A percentile compares a stretch with the other conserved stretches of the same genome.
phyloP scores from a whole-genome alignment of 2,888 invertebrate species.

The Synergus laeviventris region DNA sequence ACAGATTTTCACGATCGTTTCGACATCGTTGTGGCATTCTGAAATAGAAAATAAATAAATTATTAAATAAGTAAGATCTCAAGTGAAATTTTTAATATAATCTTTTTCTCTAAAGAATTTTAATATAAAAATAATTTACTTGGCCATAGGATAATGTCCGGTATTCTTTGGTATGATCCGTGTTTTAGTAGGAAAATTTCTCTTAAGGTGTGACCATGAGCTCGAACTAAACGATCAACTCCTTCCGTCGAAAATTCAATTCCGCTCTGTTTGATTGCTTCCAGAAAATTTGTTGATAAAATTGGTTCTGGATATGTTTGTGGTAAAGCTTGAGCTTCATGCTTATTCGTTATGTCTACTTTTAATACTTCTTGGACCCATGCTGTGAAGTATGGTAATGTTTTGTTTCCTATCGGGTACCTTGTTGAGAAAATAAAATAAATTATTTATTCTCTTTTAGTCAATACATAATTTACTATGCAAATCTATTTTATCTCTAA shows the following conservation, averaged over 20 bases:
- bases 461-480: neutral
- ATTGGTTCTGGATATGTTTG: constrained; percentile 83
- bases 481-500: neutral
- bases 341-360: constrained; percentile 78
- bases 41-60: constrained; percentile 41
- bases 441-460: constrained; percentile 7
- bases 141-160: constrained; percentile 97
- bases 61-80: neutral
- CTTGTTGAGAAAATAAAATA: constrained; percentile 76
- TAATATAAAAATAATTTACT: constrained; percentile 72
- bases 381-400: constrained; percentile 86
- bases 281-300: constrained; percentile 80
- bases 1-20: constrained; percentile 87
- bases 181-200: constrained; percentile 89
- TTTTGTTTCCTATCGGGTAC: constrained; percentile 85
- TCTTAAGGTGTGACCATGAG: constrained; percentile 95
- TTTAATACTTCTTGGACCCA: constrained; percentile 89
- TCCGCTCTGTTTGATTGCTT: constrained; percentile 78
- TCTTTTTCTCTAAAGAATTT: neutral
- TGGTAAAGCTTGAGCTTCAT: constrained; percentile 79
- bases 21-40: constrained; percentile 89
- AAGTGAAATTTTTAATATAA: neutral
- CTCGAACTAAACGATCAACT: constrained; percentile 89
- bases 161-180: constrained; percentile 88
- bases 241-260: constrained; percentile 85